Conservation (phyloP, 2,888 invertebrate genomes). For the Oxystoma pomonae region DNA sequence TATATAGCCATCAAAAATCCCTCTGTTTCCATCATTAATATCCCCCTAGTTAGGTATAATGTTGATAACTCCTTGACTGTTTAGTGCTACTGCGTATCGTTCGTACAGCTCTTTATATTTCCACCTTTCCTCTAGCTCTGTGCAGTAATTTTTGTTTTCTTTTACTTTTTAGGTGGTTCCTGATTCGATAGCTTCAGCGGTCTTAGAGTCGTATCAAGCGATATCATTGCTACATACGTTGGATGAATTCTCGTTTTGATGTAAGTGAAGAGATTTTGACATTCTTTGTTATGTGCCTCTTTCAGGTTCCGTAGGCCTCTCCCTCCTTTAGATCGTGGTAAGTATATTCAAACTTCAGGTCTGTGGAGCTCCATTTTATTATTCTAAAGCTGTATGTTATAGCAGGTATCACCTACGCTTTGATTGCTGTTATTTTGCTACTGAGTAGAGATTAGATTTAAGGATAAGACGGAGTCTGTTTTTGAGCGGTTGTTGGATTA, state of each 20-base stretch:
- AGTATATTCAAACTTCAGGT: too few species aligned
- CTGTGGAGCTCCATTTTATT: neutral
- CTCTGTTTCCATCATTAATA: too few species aligned
- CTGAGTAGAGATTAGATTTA: neutral
- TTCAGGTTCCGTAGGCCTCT: neutral
- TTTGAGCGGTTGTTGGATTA: neutral
- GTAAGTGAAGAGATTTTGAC: neutral
- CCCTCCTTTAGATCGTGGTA: too few species aligned
- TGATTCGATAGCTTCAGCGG: neutral
- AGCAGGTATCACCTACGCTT: neutral
- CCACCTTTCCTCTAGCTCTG: neutral
- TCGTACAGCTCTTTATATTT: neutral
- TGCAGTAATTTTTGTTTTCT: too few species aligned
- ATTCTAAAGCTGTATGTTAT: neutral
- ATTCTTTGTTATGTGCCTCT: neutral
- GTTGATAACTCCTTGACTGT: neutral
- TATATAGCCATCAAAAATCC: neutral
- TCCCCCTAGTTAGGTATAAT: neutral
- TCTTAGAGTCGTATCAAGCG: too few species aligned
- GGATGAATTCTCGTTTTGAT: neutral
- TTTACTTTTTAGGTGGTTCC: neutral
- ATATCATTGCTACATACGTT: neutral
- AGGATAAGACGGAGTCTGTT: neutral
- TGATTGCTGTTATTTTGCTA: neutral
- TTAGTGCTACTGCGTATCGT: neutral